Conservation (phyloP, 2,113 vertebrate genomes). For the Monopterus albus region DNA sequence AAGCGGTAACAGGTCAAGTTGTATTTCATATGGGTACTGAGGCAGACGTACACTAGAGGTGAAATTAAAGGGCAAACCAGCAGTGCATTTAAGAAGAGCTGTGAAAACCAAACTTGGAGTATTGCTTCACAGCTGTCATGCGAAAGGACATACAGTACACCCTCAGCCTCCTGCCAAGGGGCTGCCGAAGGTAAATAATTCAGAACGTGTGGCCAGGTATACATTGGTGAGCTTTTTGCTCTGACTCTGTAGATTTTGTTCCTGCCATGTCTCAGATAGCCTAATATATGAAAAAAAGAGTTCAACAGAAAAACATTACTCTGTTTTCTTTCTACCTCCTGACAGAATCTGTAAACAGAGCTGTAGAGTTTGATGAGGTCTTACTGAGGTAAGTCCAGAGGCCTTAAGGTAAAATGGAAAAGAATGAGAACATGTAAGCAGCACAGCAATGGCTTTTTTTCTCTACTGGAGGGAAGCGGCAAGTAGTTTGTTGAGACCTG, state of each 20-base stretch:
- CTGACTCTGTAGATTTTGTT: constrained; percentile 47
- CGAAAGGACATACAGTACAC: constrained; percentile 63
- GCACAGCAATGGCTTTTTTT: constrained; percentile 29
- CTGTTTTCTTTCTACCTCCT: constrained; percentile 60
- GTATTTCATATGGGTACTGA: constrained; percentile 63
- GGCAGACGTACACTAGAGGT: constrained; percentile 60
- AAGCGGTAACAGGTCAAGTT: constrained; percentile 64
- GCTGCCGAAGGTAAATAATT: constrained; percentile 74
- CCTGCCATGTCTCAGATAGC: constrained; percentile 66
- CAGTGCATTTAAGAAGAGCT: constrained; percentile 64
- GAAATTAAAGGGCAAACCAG: constrained; percentile 75
- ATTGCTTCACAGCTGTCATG: constrained; percentile 68
- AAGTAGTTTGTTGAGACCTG: constrained; percentile 42
- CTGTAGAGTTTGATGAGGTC: constrained; percentile 69
- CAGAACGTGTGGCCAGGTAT: constrained; percentile 57
- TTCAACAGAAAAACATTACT: constrained; percentile 44
- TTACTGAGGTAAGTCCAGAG: constrained; percentile 57
- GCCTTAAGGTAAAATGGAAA: constrained; percentile 65
- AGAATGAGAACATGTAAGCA: constrained; percentile 57
- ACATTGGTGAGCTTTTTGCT: constrained; percentile 62
- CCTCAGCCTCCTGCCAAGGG: constrained; percentile 54
- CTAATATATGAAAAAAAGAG: constrained; percentile 65
- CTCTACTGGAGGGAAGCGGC: constrained; percentile 20
- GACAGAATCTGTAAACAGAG: constrained; percentile 71
- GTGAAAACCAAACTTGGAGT: constrained; percentile 64